Evolutionary conservation across 2,113 vertebrate species (phyloP).

Genomic region (Gracilinanus agilis): DNA sequence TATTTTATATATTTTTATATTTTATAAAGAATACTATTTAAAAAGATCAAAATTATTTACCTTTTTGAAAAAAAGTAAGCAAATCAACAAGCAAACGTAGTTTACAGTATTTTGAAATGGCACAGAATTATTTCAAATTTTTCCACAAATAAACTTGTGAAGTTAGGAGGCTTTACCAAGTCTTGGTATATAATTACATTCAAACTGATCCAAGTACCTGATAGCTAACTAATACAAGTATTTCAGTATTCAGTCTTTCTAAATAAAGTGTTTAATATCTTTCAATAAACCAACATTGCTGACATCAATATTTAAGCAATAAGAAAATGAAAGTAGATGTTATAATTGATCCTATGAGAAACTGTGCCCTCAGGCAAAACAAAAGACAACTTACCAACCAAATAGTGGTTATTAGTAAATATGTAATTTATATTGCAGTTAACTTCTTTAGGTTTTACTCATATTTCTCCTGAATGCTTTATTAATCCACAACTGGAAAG

Average conservation of each 20-base stretch:
- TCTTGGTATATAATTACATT: too few relatives aligned
- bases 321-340: slow-evolving; percentile 62
- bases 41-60: too few relatives aligned
- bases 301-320: slow-evolving; percentile 65
- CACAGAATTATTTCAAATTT: too few relatives aligned
- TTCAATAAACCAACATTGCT: slow-evolving; percentile 35
- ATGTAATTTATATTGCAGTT: slow-evolving; percentile 62
- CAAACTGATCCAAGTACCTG: not conserved
- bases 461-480: slow-evolving; percentile 47
- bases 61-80: too few relatives aligned
- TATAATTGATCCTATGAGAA: slow-evolving; percentile 47
- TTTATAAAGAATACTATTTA: too few relatives aligned
- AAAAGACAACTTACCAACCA: slow-evolving; percentile 42
- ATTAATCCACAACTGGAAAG: slow-evolving; percentile 5
- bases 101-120: too few relatives aligned
- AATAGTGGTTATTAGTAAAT: slow-evolving; percentile 55
- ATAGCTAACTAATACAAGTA: too few relatives aligned
- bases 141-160: too few relatives aligned
- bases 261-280: slow-evolving; percentile 40
- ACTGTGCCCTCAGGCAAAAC: slow-evolving; percentile 71
- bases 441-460: slow-evolving; percentile 50
- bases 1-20: too few relatives aligned
- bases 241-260: not conserved
- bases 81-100: too few relatives aligned
- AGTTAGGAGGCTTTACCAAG: too few relatives aligned